Percentiles rank a stretch among this genome's conserved stretches.
Evolutionary conservation across 2,113 vertebrate genomes (phyloP).

Genomic region (Trogon surrucura): DNA sequence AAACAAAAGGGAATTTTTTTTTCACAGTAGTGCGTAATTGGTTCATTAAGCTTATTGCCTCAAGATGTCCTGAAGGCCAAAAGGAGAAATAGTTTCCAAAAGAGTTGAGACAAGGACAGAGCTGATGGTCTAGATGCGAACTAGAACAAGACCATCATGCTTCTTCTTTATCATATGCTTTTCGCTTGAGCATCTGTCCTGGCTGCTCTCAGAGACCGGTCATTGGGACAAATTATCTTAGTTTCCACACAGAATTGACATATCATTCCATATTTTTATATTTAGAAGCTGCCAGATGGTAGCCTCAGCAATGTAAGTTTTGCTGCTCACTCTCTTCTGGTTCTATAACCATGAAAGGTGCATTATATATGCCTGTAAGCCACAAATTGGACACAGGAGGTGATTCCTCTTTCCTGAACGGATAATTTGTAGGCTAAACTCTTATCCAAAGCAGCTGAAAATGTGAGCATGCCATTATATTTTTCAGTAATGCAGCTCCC

Average conservation of each 20-base stretch:
- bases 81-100: background rate
- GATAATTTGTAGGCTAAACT: background rate
- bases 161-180: background rate
- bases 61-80: slow-evolving; percentile 7
- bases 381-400: rapidly evolving
- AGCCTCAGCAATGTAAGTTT: background rate
- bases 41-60: background rate
- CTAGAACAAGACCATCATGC: background rate
- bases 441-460: background rate
- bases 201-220: background rate
- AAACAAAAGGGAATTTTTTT: background rate
- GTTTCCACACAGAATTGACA: rapidly evolving
- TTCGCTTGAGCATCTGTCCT: background rate
- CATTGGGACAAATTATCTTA: background rate
- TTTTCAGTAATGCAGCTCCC: background rate
- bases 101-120: background rate
- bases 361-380: rapidly evolving
- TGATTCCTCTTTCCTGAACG: background rate
- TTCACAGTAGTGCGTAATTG: background rate
- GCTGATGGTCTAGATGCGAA: background rate
- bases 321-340: background rate
- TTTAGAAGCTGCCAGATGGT: background rate
- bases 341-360: background rate
- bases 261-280: background rate
- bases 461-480: background rate